phyloP scores from a whole-genome alignment of 1,140 invertebrate genomes.

The Chymomyza costata region DNA sequence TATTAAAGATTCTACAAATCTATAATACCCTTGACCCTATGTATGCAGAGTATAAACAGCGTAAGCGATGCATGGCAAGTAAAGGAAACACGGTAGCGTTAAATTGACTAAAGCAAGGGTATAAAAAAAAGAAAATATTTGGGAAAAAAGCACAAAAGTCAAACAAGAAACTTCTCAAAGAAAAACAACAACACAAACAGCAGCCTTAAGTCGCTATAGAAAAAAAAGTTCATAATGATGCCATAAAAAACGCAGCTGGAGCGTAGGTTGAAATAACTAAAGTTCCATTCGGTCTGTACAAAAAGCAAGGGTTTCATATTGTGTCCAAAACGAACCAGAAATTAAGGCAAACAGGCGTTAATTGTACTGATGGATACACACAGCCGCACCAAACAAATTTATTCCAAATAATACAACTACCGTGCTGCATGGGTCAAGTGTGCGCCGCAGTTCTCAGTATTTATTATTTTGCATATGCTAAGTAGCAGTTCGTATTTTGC shows the following conservation, averaged over 20 bases:
- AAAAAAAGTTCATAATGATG: neutral
- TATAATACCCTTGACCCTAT: too few relatives aligned
- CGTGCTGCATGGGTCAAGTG: slow-evolving; percentile 34
- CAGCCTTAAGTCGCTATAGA: neutral
- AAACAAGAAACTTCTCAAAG: slow-evolving; percentile 13
- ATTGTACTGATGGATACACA: too few relatives aligned
- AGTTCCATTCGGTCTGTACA: neutral
- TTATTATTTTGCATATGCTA: slow-evolving; percentile 49
- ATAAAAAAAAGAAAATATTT: slow-evolving; percentile 4
- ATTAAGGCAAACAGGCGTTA: slow-evolving; percentile 27
- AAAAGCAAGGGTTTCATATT: neutral
- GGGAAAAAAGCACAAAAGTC: slow-evolving; percentile 21
- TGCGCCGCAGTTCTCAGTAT: slow-evolving; percentile 8
- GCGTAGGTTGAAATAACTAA: slow-evolving; percentile 6
- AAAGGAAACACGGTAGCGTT: slow-evolving; percentile 64
- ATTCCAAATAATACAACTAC: slow-evolving; percentile 22
- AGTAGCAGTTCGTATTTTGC: slow-evolving; percentile 21
- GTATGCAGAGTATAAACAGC: slow-evolving; percentile 10
- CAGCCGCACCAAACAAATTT: slow-evolving; percentile 30
- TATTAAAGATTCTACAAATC: too few relatives aligned
- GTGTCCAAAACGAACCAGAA: neutral
- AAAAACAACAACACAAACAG: slow-evolving; percentile 17
- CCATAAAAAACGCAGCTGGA: slow-evolving; percentile 8
- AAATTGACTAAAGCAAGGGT: slow-evolving; percentile 53
- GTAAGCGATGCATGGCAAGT: slow-evolving; percentile 44